Base-by-base conservation (phyloP, 35 echinoderm and acorn worm genomes). In the Amphiura filiformis region DNA sequence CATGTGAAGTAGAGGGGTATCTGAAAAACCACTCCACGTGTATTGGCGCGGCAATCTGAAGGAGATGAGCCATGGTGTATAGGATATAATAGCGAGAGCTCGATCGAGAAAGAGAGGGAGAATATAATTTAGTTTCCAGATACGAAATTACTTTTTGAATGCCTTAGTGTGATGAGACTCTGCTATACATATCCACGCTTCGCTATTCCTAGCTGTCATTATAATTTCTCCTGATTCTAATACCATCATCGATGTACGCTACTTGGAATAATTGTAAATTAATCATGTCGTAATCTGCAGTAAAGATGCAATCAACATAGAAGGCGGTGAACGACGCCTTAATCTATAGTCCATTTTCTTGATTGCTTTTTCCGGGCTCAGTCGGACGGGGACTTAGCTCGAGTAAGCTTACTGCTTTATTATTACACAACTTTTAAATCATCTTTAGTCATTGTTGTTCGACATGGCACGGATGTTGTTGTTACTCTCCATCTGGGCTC, bases 191-290 rank as follows among this genome's bases (percentile, higher is more conserved):
- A 13, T 26, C 28, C 26, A 15, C 61, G 28, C 28, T 18, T 23
- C 15, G 15, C 1, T 23, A 70, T n/a, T 70, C 26, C 15, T 3
- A 23, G 11, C 15, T 70, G 15, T 70, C 61, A 70, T 70, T 70
- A 70, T 70, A 70, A 70, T 70, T 70, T 15, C 61, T 13, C 28
- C 61, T 70, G 2, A 70, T 30, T 70, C 61, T 70, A 70, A 70
- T 70, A 70, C 26, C 61, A 20, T 52, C 61, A 70, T 23, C 2
- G 61, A 18, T 70, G 7, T 23, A 13, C 61, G 61, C 28, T 23
- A 70, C 15, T 70, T 70, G 61, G 61, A 70, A 70, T 70, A 70
- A 70, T 70, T 70, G 61, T 70, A 70, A 70, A 70, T 70, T 70
- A 70, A 70, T 70, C 61, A 70, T 70, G 61, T 23, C 28, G 61